These are phyloP conservation scores for Rhyacophila brunnea DNA, from an alignment of 1,140 invertebrate species.

Conservation along the genomic window DNA sequence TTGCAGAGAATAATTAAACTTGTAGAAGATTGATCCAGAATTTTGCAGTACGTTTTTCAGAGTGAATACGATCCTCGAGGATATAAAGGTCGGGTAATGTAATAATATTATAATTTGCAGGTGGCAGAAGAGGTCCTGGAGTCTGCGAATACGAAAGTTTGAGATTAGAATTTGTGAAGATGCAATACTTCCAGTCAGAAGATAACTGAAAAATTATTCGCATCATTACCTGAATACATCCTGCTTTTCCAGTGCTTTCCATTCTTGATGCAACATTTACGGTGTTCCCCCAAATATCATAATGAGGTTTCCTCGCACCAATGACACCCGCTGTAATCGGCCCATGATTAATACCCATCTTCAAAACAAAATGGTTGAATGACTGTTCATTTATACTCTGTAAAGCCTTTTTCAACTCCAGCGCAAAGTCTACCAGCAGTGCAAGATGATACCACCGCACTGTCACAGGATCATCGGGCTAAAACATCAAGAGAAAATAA, in stretches of 20 bases:
- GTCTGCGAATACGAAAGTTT: no score
- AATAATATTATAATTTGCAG: no score
- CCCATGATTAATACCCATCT: slow-evolving; percentile 95
- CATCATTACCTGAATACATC: slow-evolving; percentile 92
- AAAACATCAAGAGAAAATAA: slow-evolving; percentile 29
- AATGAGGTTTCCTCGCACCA: slow-evolving; percentile 91
- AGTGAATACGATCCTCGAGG: no score
- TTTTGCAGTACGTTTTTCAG: no score
- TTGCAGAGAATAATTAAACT: no score
- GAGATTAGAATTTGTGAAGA: no score
- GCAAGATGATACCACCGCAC: slow-evolving; percentile 83
- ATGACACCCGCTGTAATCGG: slow-evolving; percentile 94
- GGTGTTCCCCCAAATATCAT: slow-evolving; percentile 95
- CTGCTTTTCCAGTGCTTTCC: slow-evolving; percentile 95
- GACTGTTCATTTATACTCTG: slow-evolving; percentile 92
- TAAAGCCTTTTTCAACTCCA: slow-evolving; percentile 85
- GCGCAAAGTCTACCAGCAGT: slow-evolving; percentile 84
- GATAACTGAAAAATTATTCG: no score
- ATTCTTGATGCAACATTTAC: slow-evolving; percentile 95
- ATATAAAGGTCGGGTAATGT: no score
- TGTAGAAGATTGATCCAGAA: no score
- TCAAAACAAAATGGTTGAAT: slow-evolving; percentile 92
- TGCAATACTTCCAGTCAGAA: no score
- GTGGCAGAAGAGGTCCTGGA: no score
- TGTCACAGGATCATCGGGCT: slow-evolving; percentile 67